Base-by-base conservation (phyloP, 2,113 vertebrate species). In the Phrynocephalus versicolor region DNA sequence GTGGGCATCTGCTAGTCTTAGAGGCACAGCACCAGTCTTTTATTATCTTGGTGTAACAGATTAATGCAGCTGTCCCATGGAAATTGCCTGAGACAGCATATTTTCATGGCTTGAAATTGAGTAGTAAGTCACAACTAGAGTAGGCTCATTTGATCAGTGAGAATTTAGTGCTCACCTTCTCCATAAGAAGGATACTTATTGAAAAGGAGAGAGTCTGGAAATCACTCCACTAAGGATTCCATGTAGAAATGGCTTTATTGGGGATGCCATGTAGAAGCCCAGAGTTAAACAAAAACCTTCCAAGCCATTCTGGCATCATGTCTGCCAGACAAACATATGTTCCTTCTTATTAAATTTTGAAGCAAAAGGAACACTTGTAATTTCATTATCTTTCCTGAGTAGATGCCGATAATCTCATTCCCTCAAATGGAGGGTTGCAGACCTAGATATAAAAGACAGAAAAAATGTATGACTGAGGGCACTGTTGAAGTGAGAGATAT, bases 271-370 rank as follows among this genome's bases (percentile, higher is more conserved):
- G 30, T 12, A 21, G 37, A 35, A 41, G 18, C 18, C 55, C 18
- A 18, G n/a, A 51, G 39, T 76, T 37, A 23, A 55, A n/a, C 19
- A 55, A 71, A n/a, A 79, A 62, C 76, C 76, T 19, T 55, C 21
- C 51, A 37, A 72, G 76, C 25, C 35, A 45, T 72, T 41, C 37
- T 78, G 51, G 33, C 67, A 62, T 72, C 27, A 12, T 72, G 8
- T 79, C 55, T 70, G 30, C 57, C 67, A 72, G 67, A 85, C 67
- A 72, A 67, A 71, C 76, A 79, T 76, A 79, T 85, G 67, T 79
- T 79, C 19, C 14, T 62, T 60, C 84, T 79, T 85, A 73, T 79
- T 85, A 79, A 33, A 79, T 79, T 79, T 79, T 51, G 67, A 79
- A 79, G 67, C 39, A n/a, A 71, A 79, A 62, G 30, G 35, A 79